These are phyloP conservation scores for Tiphia femorata DNA, from an alignment of 2,888 invertebrate species.

Conservation along the genomic window DNA sequence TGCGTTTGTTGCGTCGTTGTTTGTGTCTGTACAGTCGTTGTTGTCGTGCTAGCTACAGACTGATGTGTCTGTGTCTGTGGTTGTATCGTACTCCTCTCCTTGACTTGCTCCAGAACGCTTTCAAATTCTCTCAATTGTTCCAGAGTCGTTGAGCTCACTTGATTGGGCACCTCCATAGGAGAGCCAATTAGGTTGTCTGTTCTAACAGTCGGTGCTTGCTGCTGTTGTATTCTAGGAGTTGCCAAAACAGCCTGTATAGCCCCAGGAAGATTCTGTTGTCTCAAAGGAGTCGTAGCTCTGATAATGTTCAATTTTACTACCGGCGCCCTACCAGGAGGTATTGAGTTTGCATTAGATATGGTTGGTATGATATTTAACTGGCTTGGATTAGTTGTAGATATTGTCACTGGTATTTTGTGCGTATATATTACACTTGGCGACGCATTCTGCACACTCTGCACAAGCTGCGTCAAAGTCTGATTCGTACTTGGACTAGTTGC, in stretches of 20 bases:
- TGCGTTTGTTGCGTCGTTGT: constrained; percentile 50
- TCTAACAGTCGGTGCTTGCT: constrained; percentile 68
- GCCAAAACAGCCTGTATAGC: constrained; percentile 60
- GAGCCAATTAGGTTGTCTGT: constrained; percentile 52
- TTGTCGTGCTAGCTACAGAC: constrained; percentile 44
- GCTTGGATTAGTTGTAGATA: constrained; percentile 63
- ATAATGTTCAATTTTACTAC: constrained; percentile 67
- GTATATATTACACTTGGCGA: constrained; percentile 79
- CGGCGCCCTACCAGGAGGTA: constrained; percentile 58
- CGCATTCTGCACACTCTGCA: constrained; percentile 55
- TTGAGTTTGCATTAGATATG: constrained; percentile 58
- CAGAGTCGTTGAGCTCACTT: constrained; percentile 80
- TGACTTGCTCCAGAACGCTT: constrained; percentile 84
- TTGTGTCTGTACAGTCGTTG: constrained; percentile 60
- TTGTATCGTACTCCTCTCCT: constrained; percentile 79
- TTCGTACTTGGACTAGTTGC: constrained; percentile 45
- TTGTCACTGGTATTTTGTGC: constrained; percentile 78
- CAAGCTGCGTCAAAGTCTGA: constrained; percentile 61
- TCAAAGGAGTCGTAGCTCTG: constrained; percentile 47
- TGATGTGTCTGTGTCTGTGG: constrained; percentile 63
- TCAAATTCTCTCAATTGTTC: constrained; percentile 86
- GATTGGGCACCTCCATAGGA: constrained; percentile 59
- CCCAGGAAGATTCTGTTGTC: constrained; percentile 56
- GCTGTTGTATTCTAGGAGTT: constrained; percentile 56
- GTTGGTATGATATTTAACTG: constrained; percentile 63